Conservation (phyloP, 2,888 invertebrate genomes). For the Parnassius apollo region DNA sequence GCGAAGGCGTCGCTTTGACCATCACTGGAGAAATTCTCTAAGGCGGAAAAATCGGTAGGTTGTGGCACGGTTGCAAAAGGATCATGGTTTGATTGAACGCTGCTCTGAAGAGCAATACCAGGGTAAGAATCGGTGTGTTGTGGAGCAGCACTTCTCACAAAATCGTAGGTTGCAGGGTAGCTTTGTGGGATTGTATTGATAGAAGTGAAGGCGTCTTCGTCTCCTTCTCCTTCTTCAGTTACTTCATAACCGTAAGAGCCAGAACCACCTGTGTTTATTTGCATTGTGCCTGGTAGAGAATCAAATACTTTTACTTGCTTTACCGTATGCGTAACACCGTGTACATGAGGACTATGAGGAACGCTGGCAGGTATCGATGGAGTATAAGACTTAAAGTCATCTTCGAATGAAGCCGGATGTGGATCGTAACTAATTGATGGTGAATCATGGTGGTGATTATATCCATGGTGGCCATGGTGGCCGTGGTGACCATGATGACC, state of each 20-base stretch:
- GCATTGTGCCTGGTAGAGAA: slow-evolving; percentile 57
- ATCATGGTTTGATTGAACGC: slow-evolving; percentile 45
- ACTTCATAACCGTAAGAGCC: slow-evolving; percentile 62
- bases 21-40: slow-evolving; percentile 48
- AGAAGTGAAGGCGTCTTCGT: slow-evolving; percentile 60
- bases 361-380: slow-evolving; percentile 48
- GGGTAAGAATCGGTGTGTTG: slow-evolving; percentile 51
- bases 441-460: slow-evolving; percentile 51
- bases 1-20: slow-evolving; percentile 46
- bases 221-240: slow-evolving; percentile 64
- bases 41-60: slow-evolving; percentile 47
- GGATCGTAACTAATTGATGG: slow-evolving; percentile 37
- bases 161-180: slow-evolving; percentile 59
- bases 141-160: slow-evolving; percentile 52
- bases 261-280: slow-evolving; percentile 34
- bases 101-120: slow-evolving; percentile 48
- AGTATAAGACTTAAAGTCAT: slow-evolving; percentile 50
- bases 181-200: slow-evolving; percentile 57
- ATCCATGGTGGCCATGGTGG: slow-evolving; percentile 38
- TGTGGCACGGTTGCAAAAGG: slow-evolving; percentile 50
- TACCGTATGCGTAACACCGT: slow-evolving; percentile 60
- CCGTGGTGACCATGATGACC: slow-evolving; percentile 35
- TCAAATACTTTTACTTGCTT: slow-evolving; percentile 72
- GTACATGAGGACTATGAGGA: slow-evolving; percentile 45
- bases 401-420: slow-evolving; percentile 48